These are phyloP conservation scores for Elaeidobius kamerunicus DNA, from an alignment of 2,888 invertebrate genomes.

Conservation along the genomic window DNA sequence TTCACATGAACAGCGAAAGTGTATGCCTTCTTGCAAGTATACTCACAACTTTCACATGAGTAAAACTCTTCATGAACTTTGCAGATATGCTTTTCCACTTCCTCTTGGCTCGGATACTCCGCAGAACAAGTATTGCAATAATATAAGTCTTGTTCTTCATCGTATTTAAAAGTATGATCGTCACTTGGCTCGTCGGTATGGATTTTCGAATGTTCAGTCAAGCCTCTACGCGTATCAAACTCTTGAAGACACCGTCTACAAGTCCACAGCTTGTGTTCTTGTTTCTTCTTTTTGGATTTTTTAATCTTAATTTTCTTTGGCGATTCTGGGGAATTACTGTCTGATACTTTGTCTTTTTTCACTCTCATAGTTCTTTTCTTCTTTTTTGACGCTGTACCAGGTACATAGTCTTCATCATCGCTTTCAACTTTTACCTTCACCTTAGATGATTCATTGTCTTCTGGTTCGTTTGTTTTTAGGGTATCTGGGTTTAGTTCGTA, in stretches of 20 bases:
- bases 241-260: conserved; percentile 42
- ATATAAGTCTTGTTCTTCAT: conserved; percentile 39
- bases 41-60: conserved; percentile 46
- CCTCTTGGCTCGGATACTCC: conserved; percentile 39
- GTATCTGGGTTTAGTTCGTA: conserved; percentile 12
- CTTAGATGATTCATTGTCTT: too few species aligned
- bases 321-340: conserved; percentile 5
- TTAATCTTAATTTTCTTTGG: conserved; percentile 9
- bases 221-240: conserved; percentile 38
- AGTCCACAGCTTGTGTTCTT: conserved; percentile 39
- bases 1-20: conserved; percentile 43
- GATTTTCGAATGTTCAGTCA: conserved; percentile 41
- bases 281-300: conserved; percentile 28
- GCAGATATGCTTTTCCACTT: conserved; percentile 39
- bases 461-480: too few species aligned
- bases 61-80: conserved; percentile 39
- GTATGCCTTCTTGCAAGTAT: conserved; percentile 42
- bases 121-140: conserved; percentile 41
- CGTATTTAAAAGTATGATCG: conserved; percentile 40
- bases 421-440: conserved; percentile 26
- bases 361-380: conserved; percentile 17
- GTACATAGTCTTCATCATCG: conserved; percentile 18
- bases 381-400: conserved; percentile 12
- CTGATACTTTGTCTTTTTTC: background rate
- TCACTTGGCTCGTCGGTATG: conserved; percentile 42